Percentiles rank a stretch among this genome's conserved stretches.
phyloP scores from a whole-genome alignment of 2,113 vertebrate genomes.

The Meriones unguiculatus region DNA sequence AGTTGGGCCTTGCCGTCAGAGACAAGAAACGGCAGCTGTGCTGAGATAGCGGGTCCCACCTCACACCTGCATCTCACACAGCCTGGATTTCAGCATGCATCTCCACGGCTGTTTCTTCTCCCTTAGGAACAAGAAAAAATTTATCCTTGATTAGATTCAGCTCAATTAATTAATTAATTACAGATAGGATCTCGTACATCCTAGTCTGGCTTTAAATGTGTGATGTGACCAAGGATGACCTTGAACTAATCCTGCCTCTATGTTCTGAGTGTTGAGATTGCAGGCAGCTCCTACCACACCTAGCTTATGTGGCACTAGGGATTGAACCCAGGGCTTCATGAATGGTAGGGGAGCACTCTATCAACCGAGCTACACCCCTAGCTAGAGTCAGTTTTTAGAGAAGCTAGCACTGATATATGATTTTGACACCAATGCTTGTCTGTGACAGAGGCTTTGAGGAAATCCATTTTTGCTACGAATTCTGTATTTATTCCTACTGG shows the following conservation, averaged over 20 bases:
- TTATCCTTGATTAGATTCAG: background rate
- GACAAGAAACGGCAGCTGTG: background rate
- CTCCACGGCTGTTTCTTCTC: background rate
- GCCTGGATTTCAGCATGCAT: background rate
- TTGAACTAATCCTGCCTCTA: background rate
- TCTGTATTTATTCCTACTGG: background rate
- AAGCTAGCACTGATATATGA: background rate
- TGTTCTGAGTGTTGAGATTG: background rate
- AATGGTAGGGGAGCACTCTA: background rate
- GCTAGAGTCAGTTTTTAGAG: conserved; percentile 20
- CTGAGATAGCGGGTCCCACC: too few species aligned
- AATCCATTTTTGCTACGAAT: background rate
- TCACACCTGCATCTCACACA: background rate
- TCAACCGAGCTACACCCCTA: background rate
- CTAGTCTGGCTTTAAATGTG: background rate
- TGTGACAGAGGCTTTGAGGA: conserved; percentile 19
- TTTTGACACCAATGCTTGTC: background rate
- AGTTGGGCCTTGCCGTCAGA: background rate
- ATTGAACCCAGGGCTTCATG: background rate
- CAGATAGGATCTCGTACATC: background rate
- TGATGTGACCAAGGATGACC: background rate
- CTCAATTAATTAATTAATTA: background rate
- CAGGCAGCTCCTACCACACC: background rate
- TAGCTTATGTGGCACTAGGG: background rate
- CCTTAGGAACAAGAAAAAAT: conserved; percentile 3